Conservation (phyloP, 2,888 invertebrate genomes). For the Bombylius discolor region DNA sequence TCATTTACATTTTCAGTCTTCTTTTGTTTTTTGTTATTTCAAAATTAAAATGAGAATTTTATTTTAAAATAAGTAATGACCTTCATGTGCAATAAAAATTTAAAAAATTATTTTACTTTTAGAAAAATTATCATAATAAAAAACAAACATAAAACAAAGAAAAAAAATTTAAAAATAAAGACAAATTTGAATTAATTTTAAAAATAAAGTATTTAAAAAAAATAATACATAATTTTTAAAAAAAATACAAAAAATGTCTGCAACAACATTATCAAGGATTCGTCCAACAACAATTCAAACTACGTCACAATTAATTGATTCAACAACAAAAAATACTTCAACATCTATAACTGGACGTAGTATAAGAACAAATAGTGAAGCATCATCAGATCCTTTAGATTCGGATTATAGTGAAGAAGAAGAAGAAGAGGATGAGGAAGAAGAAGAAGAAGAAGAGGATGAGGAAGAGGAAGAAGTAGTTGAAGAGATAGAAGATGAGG, state of each 20-base stretch:
- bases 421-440: constrained; percentile 1
- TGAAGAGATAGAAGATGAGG: background rate
- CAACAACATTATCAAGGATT: constrained; percentile 28
- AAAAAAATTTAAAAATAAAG: no score
- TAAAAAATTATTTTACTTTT: no score
- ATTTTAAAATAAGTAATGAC: no score
- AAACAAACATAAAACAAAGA: no score
- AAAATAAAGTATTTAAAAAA: background rate
- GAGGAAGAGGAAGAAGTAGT: constrained; percentile 5
- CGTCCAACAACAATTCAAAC: constrained; percentile 1
- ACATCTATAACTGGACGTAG: constrained; percentile 15
- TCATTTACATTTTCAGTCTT: no score
- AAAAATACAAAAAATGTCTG: constrained; percentile 24
- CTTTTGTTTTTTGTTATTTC: no score
- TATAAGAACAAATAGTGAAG: constrained; percentile 25
- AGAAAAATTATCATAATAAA: no score
- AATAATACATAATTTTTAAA: background rate
- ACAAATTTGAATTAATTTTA: background rate
- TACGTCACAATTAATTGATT: constrained; percentile 15
- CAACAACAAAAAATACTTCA: constrained; percentile 23
- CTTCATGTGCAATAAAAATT: no score
- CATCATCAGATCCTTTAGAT: constrained; percentile 31
- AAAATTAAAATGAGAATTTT: no score
- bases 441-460: constrained; percentile 6
- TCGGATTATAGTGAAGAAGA: constrained; percentile 28